phyloP scores from a whole-genome alignment of 2,797 vertebrate genomes.

The Adrianichthys oophorus region DNA sequence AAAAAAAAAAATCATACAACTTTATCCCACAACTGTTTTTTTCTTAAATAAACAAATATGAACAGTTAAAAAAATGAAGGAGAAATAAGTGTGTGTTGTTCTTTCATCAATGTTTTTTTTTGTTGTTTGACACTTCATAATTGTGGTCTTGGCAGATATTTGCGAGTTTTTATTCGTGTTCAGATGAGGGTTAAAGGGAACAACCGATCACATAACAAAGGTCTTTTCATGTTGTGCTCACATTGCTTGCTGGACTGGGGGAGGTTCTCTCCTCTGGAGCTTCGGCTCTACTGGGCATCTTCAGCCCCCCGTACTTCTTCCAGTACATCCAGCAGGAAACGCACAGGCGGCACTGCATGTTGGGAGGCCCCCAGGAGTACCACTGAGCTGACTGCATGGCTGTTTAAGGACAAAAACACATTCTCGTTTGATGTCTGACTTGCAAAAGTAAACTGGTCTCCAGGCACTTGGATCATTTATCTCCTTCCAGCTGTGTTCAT shows the following conservation, averaged over 20 bases:
- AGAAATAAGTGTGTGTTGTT: no score
- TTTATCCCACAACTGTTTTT: no score
- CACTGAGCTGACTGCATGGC: slow-evolving; percentile 94
- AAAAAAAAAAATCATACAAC: no score
- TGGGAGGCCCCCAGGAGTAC: slow-evolving; percentile 98
- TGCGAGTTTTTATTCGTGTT: no score
- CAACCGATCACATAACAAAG: background rate
- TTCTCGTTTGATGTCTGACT: slow-evolving; percentile 18
- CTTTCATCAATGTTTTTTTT: no score
- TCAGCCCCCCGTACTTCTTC: slow-evolving; percentile 98
- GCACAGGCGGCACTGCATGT: slow-evolving; percentile 96
- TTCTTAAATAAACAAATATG: no score
- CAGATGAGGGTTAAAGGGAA: no score
- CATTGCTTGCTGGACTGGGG: slow-evolving; percentile 82
- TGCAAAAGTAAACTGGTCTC: slow-evolving; percentile 1
- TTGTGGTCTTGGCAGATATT: no score
- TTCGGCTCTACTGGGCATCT: slow-evolving; percentile 95
- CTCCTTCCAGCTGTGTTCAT: slow-evolving; percentile 1
- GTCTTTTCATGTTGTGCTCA: slow-evolving; percentile 49
- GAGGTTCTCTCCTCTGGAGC: slow-evolving; percentile 89
- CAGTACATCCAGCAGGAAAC: slow-evolving; percentile 98
- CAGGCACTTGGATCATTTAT: slow-evolving; percentile 25
- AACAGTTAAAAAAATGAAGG: no score
- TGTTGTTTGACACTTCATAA: no score
- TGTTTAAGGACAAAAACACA: slow-evolving; percentile 60